Conservation (phyloP, 2,113 vertebrate genomes). For the Chelonoidis abingdonii region DNA sequence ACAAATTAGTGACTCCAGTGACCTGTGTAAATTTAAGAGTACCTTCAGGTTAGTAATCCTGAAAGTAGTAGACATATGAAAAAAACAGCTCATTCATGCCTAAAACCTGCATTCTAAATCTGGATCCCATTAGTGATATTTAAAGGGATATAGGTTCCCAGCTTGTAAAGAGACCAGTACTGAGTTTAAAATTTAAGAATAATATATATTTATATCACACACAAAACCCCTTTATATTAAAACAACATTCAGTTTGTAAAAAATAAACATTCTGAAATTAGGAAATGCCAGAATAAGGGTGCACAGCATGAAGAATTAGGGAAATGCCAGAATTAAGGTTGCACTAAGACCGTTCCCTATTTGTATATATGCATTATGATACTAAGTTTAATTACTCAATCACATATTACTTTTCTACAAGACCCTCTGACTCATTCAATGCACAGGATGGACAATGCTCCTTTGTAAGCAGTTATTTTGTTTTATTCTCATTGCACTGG, state of each 20-base stretch:
- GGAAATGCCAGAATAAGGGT: background rate
- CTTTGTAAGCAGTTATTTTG: background rate
- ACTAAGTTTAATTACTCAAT: background rate
- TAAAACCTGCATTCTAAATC: conserved; percentile 54
- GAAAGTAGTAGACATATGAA: conserved; percentile 43
- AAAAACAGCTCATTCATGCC: conserved; percentile 51
- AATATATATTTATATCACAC: conserved; percentile 41
- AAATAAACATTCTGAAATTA: background rate
- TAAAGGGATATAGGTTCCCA: conserved; percentile 59
- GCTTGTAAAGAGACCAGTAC: conserved; percentile 39
- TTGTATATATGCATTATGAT: background rate
- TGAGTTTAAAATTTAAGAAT: conserved; percentile 30
- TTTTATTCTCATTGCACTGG: background rate
- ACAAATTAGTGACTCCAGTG: conserved; percentile 61
- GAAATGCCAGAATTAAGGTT: background rate
- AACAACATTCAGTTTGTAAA: conserved; percentile 20
- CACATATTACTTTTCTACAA: conserved; percentile 11
- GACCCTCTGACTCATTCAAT: background rate
- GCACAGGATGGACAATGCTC: background rate
- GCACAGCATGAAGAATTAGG: background rate
- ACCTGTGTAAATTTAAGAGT: conserved; percentile 61
- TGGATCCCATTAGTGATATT: conserved; percentile 48
- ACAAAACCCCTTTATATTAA: background rate
- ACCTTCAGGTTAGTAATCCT: conserved; percentile 61
- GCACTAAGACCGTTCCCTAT: background rate